phyloP scores from a whole-genome alignment of 2,113 vertebrate species.

The Delphinus delphis region DNA sequence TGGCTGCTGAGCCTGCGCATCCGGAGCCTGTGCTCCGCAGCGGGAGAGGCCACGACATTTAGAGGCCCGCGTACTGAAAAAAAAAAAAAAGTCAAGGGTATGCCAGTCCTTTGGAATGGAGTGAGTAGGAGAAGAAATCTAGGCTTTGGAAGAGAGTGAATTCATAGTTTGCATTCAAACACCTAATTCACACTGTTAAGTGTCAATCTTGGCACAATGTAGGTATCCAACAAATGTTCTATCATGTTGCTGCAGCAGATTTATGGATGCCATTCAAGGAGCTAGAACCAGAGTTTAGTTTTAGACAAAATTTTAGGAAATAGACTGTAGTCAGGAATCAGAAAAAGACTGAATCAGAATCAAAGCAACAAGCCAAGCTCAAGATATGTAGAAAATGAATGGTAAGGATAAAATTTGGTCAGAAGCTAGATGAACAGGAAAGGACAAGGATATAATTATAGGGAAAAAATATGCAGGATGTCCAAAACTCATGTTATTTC shows the following conservation, averaged over 20 bases:
- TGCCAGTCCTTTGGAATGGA: neutral
- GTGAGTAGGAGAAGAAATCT: constrained; percentile 4
- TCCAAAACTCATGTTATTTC: neutral
- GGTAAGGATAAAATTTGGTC: neutral
- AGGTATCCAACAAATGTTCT: constrained; percentile 24
- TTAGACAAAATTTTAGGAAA: constrained; percentile 18
- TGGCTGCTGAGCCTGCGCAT: too few relatives aligned
- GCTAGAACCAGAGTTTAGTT: neutral
- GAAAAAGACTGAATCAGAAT: neutral
- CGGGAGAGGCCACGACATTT: too few relatives aligned
- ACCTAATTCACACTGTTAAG: neutral
- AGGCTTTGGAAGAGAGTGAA: constrained; percentile 3
- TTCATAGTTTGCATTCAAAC: neutral
- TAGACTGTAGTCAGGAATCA: neutral
- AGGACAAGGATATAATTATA: neutral
- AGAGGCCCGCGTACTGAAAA: too few relatives aligned
- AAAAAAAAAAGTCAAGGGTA: neutral
- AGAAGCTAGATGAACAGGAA: neutral
- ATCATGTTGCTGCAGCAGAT: neutral
- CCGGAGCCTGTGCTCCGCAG: too few relatives aligned
- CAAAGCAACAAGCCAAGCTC: neutral
- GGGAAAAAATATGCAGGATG: neutral
- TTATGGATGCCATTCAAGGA: neutral
- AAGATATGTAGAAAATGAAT: neutral
- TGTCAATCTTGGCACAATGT: neutral